Evolutionary conservation across 2,888 invertebrate genomes (phyloP).

Genomic region (Nasonovia ribisnigri): DNA sequence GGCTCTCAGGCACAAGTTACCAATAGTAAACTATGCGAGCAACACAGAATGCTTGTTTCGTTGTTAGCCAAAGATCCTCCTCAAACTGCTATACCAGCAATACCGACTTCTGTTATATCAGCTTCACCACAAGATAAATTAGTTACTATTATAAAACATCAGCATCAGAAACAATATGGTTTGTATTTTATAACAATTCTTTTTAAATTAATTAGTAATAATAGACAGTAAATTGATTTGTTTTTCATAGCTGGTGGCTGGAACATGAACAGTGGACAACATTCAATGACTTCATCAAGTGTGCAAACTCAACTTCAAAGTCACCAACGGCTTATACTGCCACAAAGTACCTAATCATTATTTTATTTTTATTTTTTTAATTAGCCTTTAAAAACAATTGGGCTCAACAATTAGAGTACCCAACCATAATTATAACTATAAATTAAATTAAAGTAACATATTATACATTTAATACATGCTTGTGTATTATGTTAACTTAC

Average conservation of each 20-base stretch:
- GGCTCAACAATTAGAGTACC: no score
- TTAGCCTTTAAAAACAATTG: no score
- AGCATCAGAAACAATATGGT: constrained; percentile 43
- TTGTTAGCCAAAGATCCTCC: constrained; percentile 81
- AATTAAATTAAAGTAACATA: neutral
- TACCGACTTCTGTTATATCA: constrained; percentile 76
- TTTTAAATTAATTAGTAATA: neutral
- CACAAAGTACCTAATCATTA: no score
- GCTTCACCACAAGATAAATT: constrained; percentile 81
- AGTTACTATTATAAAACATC: constrained; percentile 70
- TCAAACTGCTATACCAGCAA: constrained; percentile 76
- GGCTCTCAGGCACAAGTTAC: constrained; percentile 68
- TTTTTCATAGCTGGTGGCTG: neutral
- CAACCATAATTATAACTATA: neutral
- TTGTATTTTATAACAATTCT: constrained; percentile 1
- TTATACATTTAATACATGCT: neutral
- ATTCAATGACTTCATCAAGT: constrained; percentile 25
- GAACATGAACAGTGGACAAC: constrained; percentile 39
- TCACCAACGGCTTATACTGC: constrained; percentile 1
- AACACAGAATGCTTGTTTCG: constrained; percentile 87
- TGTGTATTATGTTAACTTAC: neutral
- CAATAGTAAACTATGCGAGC: constrained; percentile 80
- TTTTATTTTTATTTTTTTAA: no score
- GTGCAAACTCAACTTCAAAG: neutral
- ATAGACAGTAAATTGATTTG: neutral